Evolutionary conservation across 2,797 vertebrate species (phyloP).

Genomic region (Neoniphon sammara): DNA sequence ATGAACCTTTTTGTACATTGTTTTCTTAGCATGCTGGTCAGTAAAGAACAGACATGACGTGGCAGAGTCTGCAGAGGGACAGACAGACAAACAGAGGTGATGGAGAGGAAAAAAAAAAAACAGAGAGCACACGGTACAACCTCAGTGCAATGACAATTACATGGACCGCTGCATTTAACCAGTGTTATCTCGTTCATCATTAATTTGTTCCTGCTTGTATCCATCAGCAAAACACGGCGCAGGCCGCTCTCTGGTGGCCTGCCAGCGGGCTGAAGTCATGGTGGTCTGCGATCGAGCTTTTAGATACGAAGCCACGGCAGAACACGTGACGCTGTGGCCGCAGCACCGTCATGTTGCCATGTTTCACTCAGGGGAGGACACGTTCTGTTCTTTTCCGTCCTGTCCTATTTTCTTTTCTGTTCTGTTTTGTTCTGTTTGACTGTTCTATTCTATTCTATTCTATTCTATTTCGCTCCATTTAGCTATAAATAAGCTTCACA

Average conservation of each 20-base stretch:
- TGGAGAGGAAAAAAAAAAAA: neutral
- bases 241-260: neutral
- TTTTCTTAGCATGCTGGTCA: neutral
- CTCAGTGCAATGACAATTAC: constrained; percentile 30
- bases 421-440: too few relatives aligned
- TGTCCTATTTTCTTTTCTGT: too few relatives aligned
- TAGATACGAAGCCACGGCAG: neutral
- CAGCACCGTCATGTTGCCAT: too few relatives aligned
- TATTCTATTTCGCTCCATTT: neutral
- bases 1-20: too few relatives aligned
- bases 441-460: neutral
- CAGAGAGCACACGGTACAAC: neutral
- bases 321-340: neutral
- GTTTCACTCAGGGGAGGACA: too few relatives aligned
- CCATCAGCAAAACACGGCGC: constrained; percentile 16
- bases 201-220: constrained; percentile 26
- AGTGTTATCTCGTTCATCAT: constrained; percentile 27
- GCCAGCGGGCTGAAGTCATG: neutral
- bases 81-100: neutral
- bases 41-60: neutral
- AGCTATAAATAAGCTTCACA: constrained; percentile 28
- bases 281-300: neutral
- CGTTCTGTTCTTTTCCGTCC: too few relatives aligned
- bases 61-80: neutral
- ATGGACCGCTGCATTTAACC: constrained; percentile 30